Evolutionary conservation across 2,797 vertebrate genomes (phyloP), one percentile per base, ranked within the genome.

Genomic region (Chaenodraco wilsoni): DNA sequence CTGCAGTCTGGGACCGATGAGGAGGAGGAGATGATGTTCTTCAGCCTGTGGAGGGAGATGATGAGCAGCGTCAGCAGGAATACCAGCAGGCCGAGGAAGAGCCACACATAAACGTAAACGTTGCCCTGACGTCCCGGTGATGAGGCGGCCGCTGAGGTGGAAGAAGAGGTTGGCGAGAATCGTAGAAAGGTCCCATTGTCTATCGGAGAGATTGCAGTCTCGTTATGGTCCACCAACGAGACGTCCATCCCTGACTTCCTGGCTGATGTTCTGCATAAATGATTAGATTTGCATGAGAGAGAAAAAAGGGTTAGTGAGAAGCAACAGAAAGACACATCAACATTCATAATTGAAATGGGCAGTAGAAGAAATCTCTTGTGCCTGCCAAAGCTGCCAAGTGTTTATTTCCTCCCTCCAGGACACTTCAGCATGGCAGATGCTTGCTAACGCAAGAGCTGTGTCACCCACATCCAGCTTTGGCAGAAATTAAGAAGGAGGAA

Each of bases 1-100:
- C 94, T 95, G 84, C 96, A 96, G 89, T 99, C 97, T 0, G 97
- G 96, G 65, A 95, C 95, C 0, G 98, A 96, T 9, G 97, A 96
- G 45, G 96, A 97, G 72, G 97, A 98, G 46, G 97, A 96, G 92
- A 99, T 97, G 50, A 98, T 96, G 81, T 99, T 99, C 91, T 98
- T 99, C 83, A 99, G 96, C 94, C 97, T 94, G 92, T 99, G 96
- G 72, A 99, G 96, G 73, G 97, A 97, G 85, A 98, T 95, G 91
- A 98, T 91, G 78, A 99, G 93, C 69, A 99, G 94, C 59, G 96
- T 94, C 81, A 99, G 95, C 79, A 99, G 96, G 90, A 99, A 97
- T 4, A 96, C 94, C 88, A 99, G 89, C 76, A 99, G 94, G 79
- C 97, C 96, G 45, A 99, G 96, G 90, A 99, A 99, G 90, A 99